Evolutionary conservation across 2,797 vertebrate genomes (phyloP), one percentile per base, ranked within the genome.

Genomic region (Falco biarmicus): DNA sequence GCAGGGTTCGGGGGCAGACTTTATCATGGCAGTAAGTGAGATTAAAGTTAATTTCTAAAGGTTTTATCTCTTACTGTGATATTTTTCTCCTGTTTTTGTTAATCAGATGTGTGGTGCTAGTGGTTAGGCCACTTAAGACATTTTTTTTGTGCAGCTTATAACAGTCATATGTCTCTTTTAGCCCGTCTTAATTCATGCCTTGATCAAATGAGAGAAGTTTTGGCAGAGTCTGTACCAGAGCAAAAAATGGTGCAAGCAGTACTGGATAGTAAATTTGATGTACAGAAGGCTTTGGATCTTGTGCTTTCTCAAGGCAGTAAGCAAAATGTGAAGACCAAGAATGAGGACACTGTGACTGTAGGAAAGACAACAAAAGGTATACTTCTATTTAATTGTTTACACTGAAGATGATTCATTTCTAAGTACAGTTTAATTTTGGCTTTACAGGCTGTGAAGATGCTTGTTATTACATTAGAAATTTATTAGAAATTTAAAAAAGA

Each of bases 111-210:
- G 25, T 78, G 29, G 14, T 81, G 29, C 70, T 68, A 54, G 37
- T 81, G 31, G 25, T 73, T 81, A 74, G 45, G 57, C 68, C 20
- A 4, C 37, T 81, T 54, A 43, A 89, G 68, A 59, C 15, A 1
- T 19, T 28, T 28, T 73, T 73, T 78, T 56, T 63, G 51, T 79
- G 13, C 45, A 85, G 32, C 41, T 97, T 94, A 8, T 97, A 92
- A 95, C 76, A 80, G 17, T 77, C 75, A 47, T 80, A 37, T 97
- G 15, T 97, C 51, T 95, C 76, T 95, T 98, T 48, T 96, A 99
- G 99, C 98, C 70, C 99, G 97, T 95, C 98, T 99, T 95, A 99
- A 98, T 97, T 99, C 99, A 29, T 99, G 99, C 97, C 98, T 99
- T 98, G 99, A 99, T 97, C 99, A 99, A 89, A 99, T 99, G 99